These are phyloP conservation scores for Diabrotica undecimpunctata DNA, from an alignment of 1,140 invertebrate species.

Conservation along the genomic window DNA sequence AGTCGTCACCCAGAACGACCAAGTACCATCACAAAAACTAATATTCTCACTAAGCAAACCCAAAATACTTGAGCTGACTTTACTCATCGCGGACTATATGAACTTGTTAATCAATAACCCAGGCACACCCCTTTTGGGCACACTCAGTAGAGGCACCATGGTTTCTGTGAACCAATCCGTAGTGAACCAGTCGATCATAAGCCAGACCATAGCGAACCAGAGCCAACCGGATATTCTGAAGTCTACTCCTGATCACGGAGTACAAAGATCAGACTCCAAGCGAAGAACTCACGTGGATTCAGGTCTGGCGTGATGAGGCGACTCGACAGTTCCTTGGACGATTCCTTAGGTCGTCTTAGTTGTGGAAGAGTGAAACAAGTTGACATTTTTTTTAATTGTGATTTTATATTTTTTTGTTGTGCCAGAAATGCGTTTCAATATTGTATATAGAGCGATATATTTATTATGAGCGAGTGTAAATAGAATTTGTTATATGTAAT, in stretches of 20 bases:
- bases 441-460: not conserved
- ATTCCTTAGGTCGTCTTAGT: no score
- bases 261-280: constrained; percentile 51
- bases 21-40: constrained; percentile 75
- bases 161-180: constrained; percentile 52
- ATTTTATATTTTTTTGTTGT: constrained; percentile 10
- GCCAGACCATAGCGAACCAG: constrained; percentile 41
- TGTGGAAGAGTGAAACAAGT: not conserved
- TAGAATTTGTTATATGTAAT: constrained; percentile 25
- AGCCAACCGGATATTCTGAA: constrained; percentile 77
- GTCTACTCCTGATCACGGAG: constrained; percentile 72
- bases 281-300: constrained; percentile 55
- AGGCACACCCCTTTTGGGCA: constrained; percentile 77
- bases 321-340: not conserved
- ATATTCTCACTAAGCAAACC: constrained; percentile 87
- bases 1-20: constrained; percentile 70
- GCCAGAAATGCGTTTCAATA: not conserved
- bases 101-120: constrained; percentile 76
- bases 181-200: constrained; percentile 48
- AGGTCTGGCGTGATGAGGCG: constrained; percentile 51
- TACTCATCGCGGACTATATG: constrained; percentile 94
- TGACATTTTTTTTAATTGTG: constrained; percentile 8
- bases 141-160: constrained; percentile 61
- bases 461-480: not conserved
- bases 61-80: constrained; percentile 87